Conservation (phyloP, 2,888 invertebrate species). For the Keiferia lycopersicella region DNA sequence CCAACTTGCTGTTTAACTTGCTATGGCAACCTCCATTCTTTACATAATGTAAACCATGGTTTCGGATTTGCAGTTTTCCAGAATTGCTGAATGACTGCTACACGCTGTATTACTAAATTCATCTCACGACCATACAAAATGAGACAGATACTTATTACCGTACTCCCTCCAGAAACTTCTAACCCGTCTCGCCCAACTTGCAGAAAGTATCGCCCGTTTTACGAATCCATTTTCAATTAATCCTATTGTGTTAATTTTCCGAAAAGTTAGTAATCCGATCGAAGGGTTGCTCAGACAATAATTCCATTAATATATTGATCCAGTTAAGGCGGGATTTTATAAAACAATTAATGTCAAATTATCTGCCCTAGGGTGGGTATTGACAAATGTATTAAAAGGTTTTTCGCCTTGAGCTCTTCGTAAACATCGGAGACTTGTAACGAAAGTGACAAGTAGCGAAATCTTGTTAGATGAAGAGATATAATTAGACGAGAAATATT, state of each 20-base stretch:
- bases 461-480: neutral
- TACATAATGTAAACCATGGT: no score
- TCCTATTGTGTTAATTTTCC: conserved; percentile 66
- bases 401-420: conserved; percentile 17
- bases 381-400: conserved; percentile 21
- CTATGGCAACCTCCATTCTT: no score
- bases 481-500: neutral
- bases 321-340: conserved; percentile 45
- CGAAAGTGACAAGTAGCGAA: conserved; percentile 4
- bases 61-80: no score
- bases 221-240: conserved; percentile 64
- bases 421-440: conserved; percentile 16
- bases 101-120: neutral
- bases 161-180: conserved; percentile 11
- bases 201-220: conserved; percentile 23
- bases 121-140: conserved; percentile 7
- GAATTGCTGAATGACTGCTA: no score
- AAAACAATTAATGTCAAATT: conserved; percentile 35
- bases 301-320: conserved; percentile 74
- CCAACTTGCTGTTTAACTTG: no score
- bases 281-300: conserved; percentile 60
- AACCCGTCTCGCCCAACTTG: conserved; percentile 20
- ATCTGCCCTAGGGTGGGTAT: conserved; percentile 26
- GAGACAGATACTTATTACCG: neutral
- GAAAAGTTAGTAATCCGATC: conserved; percentile 72